phyloP scores from a whole-genome alignment of 1,140 invertebrate species.

The Drosophila simulans region DNA sequence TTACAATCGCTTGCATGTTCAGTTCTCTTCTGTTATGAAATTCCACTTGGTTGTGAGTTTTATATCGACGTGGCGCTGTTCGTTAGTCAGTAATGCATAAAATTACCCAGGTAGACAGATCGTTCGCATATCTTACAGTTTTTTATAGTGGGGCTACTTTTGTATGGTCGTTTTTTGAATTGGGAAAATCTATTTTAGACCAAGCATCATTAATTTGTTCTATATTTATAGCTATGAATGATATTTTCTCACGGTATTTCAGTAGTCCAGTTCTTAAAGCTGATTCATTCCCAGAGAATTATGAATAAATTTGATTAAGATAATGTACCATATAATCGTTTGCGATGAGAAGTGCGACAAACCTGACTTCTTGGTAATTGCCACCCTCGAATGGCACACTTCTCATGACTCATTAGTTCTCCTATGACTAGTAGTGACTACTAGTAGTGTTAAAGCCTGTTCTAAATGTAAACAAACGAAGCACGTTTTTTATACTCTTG shows the following conservation, averaged over 20 bases:
- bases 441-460: background rate
- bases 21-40: slow-evolving; percentile 36
- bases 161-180: slow-evolving; percentile 29
- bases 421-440: slow-evolving; percentile 12
- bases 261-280: background rate
- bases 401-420: slow-evolving; percentile 25
- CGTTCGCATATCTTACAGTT: slow-evolving; percentile 3
- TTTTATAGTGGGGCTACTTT: slow-evolving; percentile 7
- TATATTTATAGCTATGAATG: slow-evolving; percentile 5
- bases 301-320: slow-evolving; percentile 11
- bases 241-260: slow-evolving; percentile 18
- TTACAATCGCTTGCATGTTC: slow-evolving; percentile 67
- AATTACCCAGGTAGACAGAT: slow-evolving; percentile 52
- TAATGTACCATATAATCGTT: background rate
- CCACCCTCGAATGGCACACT: slow-evolving; percentile 13
- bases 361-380: slow-evolving; percentile 15
- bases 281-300: slow-evolving; percentile 29
- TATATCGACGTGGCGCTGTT: slow-evolving; percentile 54
- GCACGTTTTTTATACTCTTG: slow-evolving; percentile 16
- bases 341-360: slow-evolving; percentile 19
- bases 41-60: slow-evolving; percentile 31
- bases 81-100: slow-evolving; percentile 53
- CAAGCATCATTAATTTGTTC: background rate
- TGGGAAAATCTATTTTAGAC: slow-evolving; percentile 33
- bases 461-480: slow-evolving; percentile 26